phyloP scores from a whole-genome alignment of 2,888 invertebrate species.

The Apamea crenata region DNA sequence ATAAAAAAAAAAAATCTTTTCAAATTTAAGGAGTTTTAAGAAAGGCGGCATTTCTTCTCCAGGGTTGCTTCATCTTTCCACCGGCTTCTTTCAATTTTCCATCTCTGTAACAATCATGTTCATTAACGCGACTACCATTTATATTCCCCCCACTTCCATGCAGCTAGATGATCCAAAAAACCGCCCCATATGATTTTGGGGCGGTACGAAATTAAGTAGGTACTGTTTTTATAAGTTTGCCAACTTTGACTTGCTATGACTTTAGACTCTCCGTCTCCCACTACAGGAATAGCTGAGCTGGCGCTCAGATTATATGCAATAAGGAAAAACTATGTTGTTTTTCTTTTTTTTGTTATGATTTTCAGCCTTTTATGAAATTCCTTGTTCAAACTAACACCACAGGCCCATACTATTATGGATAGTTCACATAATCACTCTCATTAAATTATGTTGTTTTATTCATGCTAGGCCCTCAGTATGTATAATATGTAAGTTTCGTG shows the following conservation, averaged over 20 bases:
- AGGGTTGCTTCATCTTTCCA: background rate
- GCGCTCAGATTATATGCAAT: background rate
- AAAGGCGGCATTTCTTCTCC: background rate
- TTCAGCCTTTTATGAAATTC: background rate
- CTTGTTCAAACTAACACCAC: background rate
- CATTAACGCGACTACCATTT: background rate
- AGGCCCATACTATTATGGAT: background rate
- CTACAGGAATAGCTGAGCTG: background rate
- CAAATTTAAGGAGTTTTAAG: background rate
- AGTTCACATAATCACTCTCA: background rate
- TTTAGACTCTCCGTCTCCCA: background rate
- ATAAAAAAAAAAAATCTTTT: too few relatives aligned
- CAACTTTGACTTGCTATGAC: too few relatives aligned
- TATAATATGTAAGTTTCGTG: background rate
- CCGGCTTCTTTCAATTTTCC: background rate
- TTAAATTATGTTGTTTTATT: background rate
- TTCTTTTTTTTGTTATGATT: too few relatives aligned
- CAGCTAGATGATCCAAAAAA: background rate
- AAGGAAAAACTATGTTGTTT: background rate
- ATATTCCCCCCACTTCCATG: background rate
- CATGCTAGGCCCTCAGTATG: background rate
- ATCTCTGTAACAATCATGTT: background rate
- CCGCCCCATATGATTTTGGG: background rate
- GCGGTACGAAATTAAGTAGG: too few relatives aligned
- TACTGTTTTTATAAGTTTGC: background rate